Base-by-base conservation (phyloP, 2,888 invertebrate genomes). In the Plebejus argus region DNA sequence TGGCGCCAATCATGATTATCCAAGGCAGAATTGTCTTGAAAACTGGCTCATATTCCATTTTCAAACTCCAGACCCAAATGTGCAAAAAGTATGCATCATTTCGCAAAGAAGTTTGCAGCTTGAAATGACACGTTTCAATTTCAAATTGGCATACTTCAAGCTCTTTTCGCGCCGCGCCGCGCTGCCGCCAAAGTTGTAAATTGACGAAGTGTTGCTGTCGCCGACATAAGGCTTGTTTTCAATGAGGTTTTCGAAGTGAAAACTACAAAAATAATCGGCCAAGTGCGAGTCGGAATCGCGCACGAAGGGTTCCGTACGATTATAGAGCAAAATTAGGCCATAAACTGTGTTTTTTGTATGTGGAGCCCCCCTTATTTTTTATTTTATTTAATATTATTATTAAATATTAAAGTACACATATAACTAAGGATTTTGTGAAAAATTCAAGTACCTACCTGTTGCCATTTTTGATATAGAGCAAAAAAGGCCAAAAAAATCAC, bases 71-170 rank as follows among this genome's bases (percentile, higher is more conserved):
- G 18, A 18, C 15, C 15, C 15, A 53, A n/a, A n/a, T n/a, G n/a
- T n/a, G n/a, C n/a, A n/a, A 53, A 53, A 18, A 53, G 18, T 53
- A 18, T 53, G n/a, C 20, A 58, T n/a, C n/a, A 58, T 58, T 20
- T 20, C 20, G n/a, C 58, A 58, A 58, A 58, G 58, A 58, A 8
- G 8, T n/a, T 58, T 58, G 58, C 20, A 61, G 61, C 61, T 61
- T 61, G 61, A 61, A 61, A 61, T 61, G 23, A 23, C 61, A 61
- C 23, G 58, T 20, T 61, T 61, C 58, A 61, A 20, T 61, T 61
- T 23, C 1, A 8, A 23, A 61, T 61, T 61, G 61, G 61, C 61
- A 61, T 23, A 61, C 23, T 61, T 23, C 20, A 23, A 61, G 20
- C 61, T 61, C 61, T 61, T 61, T 23, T 61, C 61, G 23, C 61